phyloP scores from a whole-genome alignment of 2,113 vertebrate genomes.

The Nycticebus coucang region DNA sequence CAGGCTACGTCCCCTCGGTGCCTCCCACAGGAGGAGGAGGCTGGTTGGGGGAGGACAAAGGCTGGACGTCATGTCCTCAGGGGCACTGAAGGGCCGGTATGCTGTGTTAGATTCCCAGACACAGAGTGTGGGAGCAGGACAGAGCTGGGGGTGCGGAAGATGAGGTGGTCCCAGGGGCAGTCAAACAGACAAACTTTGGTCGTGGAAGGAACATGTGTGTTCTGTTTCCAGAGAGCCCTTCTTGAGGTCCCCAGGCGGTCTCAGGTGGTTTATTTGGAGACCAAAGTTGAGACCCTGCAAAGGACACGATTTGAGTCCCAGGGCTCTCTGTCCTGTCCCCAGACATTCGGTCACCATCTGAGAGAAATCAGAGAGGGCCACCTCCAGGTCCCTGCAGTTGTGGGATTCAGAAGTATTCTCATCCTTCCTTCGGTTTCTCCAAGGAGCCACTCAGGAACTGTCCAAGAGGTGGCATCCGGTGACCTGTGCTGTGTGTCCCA shows the following conservation, averaged over 20 bases:
- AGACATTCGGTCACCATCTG: neutral
- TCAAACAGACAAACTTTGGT: neutral
- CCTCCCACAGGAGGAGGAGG: neutral
- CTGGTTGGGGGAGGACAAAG: neutral
- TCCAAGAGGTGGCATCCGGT: neutral
- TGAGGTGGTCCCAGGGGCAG: neutral
- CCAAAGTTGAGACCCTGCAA: neutral
- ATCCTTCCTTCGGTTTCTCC: neutral
- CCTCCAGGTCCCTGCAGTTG: neutral
- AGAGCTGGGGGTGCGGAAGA: fast-evolving
- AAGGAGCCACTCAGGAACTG: neutral
- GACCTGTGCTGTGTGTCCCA: neutral
- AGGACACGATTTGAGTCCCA: neutral
- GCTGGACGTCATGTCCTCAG: neutral
- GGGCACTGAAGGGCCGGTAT: neutral
- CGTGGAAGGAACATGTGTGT: neutral
- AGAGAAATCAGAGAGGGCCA: neutral
- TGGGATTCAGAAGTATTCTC: neutral
- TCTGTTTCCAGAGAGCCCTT: neutral
- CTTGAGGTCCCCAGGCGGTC: neutral
- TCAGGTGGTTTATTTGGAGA: neutral
- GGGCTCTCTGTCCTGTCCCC: neutral
- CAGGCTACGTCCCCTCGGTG: neutral
- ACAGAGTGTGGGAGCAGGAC: neutral
- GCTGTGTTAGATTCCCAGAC: neutral